Percentiles rank a stretch among this genome's conserved stretches.
phyloP scores from a whole-genome alignment of 2,113 vertebrate genomes.

The Mobula hypostoma region DNA sequence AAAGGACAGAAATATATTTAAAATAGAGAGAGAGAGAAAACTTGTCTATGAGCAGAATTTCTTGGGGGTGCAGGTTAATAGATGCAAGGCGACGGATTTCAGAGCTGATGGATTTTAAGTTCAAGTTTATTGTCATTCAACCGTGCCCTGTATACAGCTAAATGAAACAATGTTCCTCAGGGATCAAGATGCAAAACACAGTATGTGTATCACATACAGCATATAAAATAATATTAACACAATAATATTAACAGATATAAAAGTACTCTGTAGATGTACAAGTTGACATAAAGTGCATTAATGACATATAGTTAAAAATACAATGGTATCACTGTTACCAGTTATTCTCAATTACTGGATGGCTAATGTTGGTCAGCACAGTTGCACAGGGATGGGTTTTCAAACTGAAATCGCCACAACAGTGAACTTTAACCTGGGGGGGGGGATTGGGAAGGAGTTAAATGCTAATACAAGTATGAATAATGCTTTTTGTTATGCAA shows the following conservation, averaged over 20 bases:
- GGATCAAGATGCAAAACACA: no score
- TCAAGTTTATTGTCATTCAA: no score
- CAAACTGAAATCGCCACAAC: background rate
- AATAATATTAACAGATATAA: no score
- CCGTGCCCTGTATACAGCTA: no score
- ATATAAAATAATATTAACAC: no score
- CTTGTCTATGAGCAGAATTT: background rate
- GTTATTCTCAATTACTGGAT: background rate
- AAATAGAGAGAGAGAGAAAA: background rate
- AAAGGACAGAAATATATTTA: background rate
- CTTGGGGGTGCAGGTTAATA: background rate
- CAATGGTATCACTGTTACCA: no score
- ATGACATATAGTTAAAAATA: no score
- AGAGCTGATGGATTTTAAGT: background rate
- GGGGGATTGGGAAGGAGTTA: constrained; percentile 50
- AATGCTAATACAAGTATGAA: constrained; percentile 52
- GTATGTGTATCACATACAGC: no score
- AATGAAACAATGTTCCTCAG: no score
- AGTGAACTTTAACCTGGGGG: background rate
- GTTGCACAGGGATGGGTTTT: background rate
- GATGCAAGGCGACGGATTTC: background rate
- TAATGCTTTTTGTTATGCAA: constrained; percentile 55
- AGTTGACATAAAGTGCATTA: no score
- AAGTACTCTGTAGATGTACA: no score
- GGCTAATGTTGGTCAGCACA: background rate